phyloP scores from a whole-genome alignment of 2,888 invertebrate genomes.

The Pocota personata region DNA sequence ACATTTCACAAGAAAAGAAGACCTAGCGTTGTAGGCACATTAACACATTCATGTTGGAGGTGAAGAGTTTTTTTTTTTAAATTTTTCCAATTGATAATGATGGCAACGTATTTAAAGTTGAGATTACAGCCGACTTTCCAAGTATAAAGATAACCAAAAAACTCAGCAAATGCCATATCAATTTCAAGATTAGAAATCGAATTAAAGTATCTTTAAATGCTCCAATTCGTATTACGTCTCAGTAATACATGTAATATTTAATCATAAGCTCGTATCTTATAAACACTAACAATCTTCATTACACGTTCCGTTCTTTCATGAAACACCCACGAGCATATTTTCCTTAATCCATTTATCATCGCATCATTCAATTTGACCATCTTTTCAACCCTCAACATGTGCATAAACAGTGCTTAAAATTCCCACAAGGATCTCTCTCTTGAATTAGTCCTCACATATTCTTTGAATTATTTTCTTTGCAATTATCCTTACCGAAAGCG shows the following conservation, averaged over 20 bases:
- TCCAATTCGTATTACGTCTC: background rate
- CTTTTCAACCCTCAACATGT: slow-evolving; percentile 31
- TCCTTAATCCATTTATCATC: slow-evolving; percentile 40
- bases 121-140: no score
- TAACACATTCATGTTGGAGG: no score
- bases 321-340: slow-evolving; percentile 54
- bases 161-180: no score
- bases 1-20: no score
- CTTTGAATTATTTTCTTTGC: slow-evolving; percentile 56
- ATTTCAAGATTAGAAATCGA: background rate
- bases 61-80: no score
- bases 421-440: slow-evolving; percentile 51
- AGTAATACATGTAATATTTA: background rate
- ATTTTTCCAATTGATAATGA: no score
- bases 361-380: slow-evolving; percentile 60
- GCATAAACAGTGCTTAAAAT: slow-evolving; percentile 46
- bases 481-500: slow-evolving; percentile 51
- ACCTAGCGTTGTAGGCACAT: no score
- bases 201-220: background rate
- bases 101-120: no score
- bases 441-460: slow-evolving; percentile 52
- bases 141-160: no score
- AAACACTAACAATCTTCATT: background rate
- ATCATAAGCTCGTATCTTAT: background rate
- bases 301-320: slow-evolving; percentile 29